A percentile compares a stretch with the other conserved stretches of the same genome.
These are phyloP conservation scores for Formica aserva DNA, from an alignment of 2,888 invertebrate genomes.

Conservation along the genomic window DNA sequence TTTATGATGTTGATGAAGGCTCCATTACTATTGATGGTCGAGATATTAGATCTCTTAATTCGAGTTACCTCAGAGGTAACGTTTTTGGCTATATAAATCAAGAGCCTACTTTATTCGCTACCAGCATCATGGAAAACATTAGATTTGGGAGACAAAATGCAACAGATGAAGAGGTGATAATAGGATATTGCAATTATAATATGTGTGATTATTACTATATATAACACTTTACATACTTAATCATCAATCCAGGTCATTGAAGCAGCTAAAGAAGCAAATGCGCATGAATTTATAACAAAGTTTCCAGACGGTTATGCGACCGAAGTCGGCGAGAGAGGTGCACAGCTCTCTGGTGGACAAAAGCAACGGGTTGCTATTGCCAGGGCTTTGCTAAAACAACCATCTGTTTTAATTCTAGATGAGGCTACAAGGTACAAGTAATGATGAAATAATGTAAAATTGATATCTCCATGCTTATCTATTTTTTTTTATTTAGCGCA, in stretches of 20 bases:
- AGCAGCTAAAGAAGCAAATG: slow-evolving; percentile 95
- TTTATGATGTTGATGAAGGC: slow-evolving; percentile 93
- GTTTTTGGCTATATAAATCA: slow-evolving; percentile 96
- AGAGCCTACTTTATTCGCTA: slow-evolving; percentile 97
- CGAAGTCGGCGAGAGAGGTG: slow-evolving; percentile 95
- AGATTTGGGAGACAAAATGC: slow-evolving; percentile 93
- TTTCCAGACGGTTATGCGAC: slow-evolving; percentile 96
- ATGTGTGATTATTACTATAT: not conserved
- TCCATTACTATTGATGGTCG: slow-evolving; percentile 91
- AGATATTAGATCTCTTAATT: slow-evolving; percentile 91
- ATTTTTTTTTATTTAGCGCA: slow-evolving; percentile 89
- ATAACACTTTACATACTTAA: not conserved
- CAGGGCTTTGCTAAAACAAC: slow-evolving; percentile 96
- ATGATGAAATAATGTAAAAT: not conserved
- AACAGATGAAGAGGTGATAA: slow-evolving; percentile 89
- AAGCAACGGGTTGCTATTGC: slow-evolving; percentile 98
- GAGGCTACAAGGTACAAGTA: slow-evolving; percentile 94
- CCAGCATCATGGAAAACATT: slow-evolving; percentile 96
- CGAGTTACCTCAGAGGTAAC: slow-evolving; percentile 94
- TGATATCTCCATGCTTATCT: not conserved
- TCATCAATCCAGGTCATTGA: slow-evolving; percentile 88
- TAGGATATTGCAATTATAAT: not conserved
- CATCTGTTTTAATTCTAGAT: slow-evolving; percentile 94
- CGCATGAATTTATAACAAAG: slow-evolving; percentile 93
- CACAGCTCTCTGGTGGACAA: slow-evolving; percentile 97